Conservation (phyloP, 2,888 invertebrate species). For the Xanthorhoe spadicearia region DNA sequence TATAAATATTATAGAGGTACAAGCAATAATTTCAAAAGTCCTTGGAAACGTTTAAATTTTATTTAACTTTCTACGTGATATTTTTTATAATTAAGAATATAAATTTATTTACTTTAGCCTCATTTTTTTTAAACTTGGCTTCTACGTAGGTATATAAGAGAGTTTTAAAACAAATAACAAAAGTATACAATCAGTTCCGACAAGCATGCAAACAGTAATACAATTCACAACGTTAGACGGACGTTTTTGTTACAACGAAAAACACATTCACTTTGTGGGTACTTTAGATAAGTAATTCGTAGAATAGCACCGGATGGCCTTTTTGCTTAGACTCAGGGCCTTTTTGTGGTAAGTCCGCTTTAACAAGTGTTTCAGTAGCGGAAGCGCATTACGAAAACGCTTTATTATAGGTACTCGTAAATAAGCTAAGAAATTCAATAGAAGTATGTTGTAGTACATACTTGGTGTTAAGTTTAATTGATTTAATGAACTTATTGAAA, state of each 20-base stretch:
- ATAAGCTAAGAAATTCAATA: constrained; percentile 22
- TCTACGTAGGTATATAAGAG: too few relatives aligned
- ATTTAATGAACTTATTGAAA: not conserved
- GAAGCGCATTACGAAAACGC: not conserved
- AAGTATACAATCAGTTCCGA: not conserved
- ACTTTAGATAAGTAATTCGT: constrained; percentile 33
- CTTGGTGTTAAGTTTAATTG: not conserved
- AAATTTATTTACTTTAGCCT: too few relatives aligned
- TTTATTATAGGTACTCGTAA: not conserved
- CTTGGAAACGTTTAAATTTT: too few relatives aligned
- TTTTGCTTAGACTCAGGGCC: constrained; percentile 44
- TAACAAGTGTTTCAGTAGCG: constrained; percentile 1
- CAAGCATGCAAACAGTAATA: constrained; percentile 1
- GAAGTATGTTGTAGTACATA: not conserved
- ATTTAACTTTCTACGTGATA: too few relatives aligned
- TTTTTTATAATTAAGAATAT: too few relatives aligned
- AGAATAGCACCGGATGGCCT: constrained; percentile 46
- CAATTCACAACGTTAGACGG: constrained; percentile 10
- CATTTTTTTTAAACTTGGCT: too few relatives aligned
- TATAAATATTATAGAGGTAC: too few relatives aligned
- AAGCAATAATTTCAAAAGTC: too few relatives aligned
- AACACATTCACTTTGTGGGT: constrained; percentile 27
- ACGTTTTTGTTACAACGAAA: constrained; percentile 27
- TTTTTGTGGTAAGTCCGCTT: constrained; percentile 13
- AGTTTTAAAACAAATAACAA: too few relatives aligned